A percentile compares a stretch with the other conserved stretches of the same genome.
Evolutionary conservation across 2,888 invertebrate genomes (phyloP).

Genomic region (Chouioia cunea): DNA sequence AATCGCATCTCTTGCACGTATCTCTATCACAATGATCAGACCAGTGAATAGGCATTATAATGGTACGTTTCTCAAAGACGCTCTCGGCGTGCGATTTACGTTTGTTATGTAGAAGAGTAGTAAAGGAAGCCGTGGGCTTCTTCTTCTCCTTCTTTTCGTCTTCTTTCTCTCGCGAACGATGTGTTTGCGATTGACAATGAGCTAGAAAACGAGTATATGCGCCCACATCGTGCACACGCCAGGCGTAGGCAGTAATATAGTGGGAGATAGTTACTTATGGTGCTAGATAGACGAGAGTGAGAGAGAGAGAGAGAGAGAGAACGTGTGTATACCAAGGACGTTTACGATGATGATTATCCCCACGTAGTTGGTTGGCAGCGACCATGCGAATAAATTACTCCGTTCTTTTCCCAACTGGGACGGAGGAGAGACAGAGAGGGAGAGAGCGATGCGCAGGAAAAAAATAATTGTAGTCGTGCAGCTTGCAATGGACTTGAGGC

Average conservation of each 20-base stretch:
- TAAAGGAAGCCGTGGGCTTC: too few relatives aligned
- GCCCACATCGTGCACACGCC: not conserved
- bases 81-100: too few relatives aligned
- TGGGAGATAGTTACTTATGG: too few relatives aligned
- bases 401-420: not conserved
- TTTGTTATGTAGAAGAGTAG: too few relatives aligned
- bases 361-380: not conserved
- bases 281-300: too few relatives aligned
- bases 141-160: too few relatives aligned
- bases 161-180: too few relatives aligned
- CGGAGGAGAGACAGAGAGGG: constrained; percentile 10
- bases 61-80: too few relatives aligned
- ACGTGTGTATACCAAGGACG: constrained; percentile 17
- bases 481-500: not conserved
- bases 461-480: constrained; percentile 5
- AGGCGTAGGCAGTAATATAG: not conserved
- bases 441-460: not conserved
- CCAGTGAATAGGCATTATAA: too few relatives aligned
- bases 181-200: constrained; percentile 29
- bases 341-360: constrained; percentile 20
- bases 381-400: constrained; percentile 24
- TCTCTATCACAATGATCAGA: too few relatives aligned
- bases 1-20: too few relatives aligned
- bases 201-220: constrained; percentile 33
- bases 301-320: not conserved